Evolutionary conservation across 2,113 vertebrate species (phyloP).

Genomic region (Mystacornis crossleyi): DNA sequence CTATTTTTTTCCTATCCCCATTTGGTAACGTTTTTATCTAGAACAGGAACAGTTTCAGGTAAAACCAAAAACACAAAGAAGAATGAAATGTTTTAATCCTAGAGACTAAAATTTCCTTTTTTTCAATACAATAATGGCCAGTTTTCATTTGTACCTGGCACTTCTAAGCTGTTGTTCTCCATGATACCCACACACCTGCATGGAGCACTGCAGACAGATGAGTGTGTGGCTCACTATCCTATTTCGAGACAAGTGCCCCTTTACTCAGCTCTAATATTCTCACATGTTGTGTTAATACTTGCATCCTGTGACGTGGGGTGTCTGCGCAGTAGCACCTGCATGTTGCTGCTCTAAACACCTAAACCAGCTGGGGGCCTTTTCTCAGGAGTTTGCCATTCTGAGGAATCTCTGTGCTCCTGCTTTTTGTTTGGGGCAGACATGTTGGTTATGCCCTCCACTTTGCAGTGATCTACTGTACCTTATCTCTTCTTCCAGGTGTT

Average conservation of each 20-base stretch:
- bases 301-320: neutral
- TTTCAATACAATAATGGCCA: neutral
- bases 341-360: neutral
- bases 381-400: neutral
- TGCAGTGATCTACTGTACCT: slow-evolving; percentile 10
- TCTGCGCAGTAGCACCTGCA: neutral
- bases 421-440: neutral
- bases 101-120: neutral
- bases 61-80: neutral
- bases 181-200: neutral
- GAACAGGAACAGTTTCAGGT: neutral
- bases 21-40: neutral
- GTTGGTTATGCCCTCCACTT: slow-evolving; percentile 26
- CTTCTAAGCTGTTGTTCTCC: neutral
- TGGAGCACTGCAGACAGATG: neutral
- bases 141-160: neutral
- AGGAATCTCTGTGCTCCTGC: neutral
- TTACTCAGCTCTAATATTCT: neutral
- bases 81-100: neutral
- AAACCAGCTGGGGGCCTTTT: neutral
- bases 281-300: neutral
- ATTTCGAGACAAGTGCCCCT: neutral
- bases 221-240: neutral
- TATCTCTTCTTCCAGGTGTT: slow-evolving; percentile 18
- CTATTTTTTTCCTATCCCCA: neutral